Conservation (phyloP, 2,113 vertebrate genomes). For the Gallinago jamesoni region DNA sequence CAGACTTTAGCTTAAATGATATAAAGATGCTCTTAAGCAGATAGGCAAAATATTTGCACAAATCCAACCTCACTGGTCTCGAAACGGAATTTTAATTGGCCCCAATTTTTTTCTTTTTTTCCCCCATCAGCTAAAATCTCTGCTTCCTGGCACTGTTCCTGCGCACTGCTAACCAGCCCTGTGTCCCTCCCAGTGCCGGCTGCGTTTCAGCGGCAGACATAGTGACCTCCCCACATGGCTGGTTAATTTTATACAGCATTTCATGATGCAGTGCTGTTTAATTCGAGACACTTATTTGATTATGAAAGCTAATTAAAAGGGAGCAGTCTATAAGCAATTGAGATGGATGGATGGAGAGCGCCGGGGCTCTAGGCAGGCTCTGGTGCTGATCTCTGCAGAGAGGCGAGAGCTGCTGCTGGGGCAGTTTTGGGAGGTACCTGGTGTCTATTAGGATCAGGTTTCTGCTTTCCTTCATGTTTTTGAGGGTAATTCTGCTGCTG, state of each 20-base stretch:
- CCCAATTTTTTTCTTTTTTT: neutral
- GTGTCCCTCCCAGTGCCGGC: neutral
- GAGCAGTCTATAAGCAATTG: neutral
- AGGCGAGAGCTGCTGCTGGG: neutral
- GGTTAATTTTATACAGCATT: neutral
- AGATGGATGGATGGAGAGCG: neutral
- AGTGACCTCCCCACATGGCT: neutral
- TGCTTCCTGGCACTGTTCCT: neutral
- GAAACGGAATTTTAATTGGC: neutral
- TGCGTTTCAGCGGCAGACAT: neutral
- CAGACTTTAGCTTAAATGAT: neutral
- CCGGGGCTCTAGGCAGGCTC: neutral
- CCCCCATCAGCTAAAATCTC: neutral
- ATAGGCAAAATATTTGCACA: neutral
- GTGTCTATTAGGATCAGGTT: accelerated
- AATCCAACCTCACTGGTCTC: neutral
- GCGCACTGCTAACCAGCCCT: neutral
- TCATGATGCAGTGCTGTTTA: neutral
- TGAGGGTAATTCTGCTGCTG: neutral
- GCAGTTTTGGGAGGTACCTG: neutral
- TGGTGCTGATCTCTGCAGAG: neutral
- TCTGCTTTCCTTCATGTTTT: neutral
- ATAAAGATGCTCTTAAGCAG: neutral
- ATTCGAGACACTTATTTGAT: neutral
- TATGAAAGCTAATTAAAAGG: conserved; percentile 26